Evolutionary conservation across 2,113 vertebrate species (phyloP), one percentile per base, ranked within the genome.

Genomic region (Dicerorhinus sumatrensis): DNA sequence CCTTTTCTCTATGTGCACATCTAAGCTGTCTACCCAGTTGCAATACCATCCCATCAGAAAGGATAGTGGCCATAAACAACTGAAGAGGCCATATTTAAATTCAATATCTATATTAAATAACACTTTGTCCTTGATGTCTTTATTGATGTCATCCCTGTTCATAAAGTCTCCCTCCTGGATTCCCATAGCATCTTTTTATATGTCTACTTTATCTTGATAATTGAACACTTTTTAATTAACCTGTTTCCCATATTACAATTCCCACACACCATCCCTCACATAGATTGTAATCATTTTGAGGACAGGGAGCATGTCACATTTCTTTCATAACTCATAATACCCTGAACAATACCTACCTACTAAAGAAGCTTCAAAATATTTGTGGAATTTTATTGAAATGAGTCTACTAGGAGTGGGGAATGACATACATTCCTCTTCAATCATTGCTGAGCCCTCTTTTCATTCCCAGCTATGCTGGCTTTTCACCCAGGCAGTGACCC

Each of bases 151-250:
- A 67, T 56, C 4, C 10, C 27, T 56, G 31, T 84, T 89, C 16
- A 27, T 25, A 18, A 60, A 20, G 0, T 42, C 11, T 70, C 42
- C 62, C 48, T 76, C 29, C 14, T 94, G 42, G 21, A 89, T 77
- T 86, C 11, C 46, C 51, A 65, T 12, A 63, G 10, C 4, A 56
- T 3, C 0, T 31, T 82, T 89, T 54, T 27, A 42, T 13, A 46
- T 56, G 3, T 58, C 31, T 91, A 67, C 80, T 96, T 95, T 79
- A 58, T 77, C 94, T 84, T 87, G 33, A 91, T 9, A 86, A 39
- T 81, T 58, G 8, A 92, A 63, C 9, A 72, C 56, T 48, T 89
- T 89, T 85, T 85, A 63, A 72, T 88, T 83, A 95, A 83, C 7
- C 17, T 67, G 17, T 60, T 88, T 65, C 36, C 23, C 39, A 21